Evolutionary conservation across 2,797 vertebrate species (phyloP), one percentile per base, ranked within the genome.

Genomic region (Chanos chanos): DNA sequence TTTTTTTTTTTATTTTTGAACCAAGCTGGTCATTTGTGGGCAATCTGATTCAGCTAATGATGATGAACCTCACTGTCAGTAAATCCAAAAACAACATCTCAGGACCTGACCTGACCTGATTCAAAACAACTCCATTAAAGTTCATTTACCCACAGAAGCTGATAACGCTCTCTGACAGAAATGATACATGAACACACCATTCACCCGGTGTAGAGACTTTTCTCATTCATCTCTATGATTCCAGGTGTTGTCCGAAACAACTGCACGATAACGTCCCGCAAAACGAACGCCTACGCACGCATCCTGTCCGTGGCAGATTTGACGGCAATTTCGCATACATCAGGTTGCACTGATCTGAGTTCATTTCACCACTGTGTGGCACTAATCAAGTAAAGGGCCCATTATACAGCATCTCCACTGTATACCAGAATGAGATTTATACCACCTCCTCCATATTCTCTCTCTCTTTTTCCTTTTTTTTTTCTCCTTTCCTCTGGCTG

Each of bases 321-420:
- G 53, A 58, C 75, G 24, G 28, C 40, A 66, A 64, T 75, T 61
- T 70, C 36, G 52, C 61, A 77, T 75, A 68, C 70, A 79, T 77
- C 66, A 72, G 27, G 13, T 39, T 40, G 48, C 64, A 70, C 66
- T 74, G 72, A 77, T 78, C 67, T 67, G 60, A 55, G 61, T 66
- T 77, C 77, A 79, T 76, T 77, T 79, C 64, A 57, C 66, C 52
- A 54, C 53, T 50, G 66, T 61, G 69, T 25, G 54, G 67, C 66
- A 62, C 75, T 79, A 77, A 79, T 81, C 73, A 74, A 68, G 70
- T 75, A 69, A 73, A 74, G 68, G 79, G 73, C 64, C 73, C 76
- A 75, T 76, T 73, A 75, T 69, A 56, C 44, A 47, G 64, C 60
- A 57, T 74, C 69, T 68, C 61, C 64, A 69, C 34, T 37, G 48